Evolutionary conservation across 2,113 vertebrate species (phyloP).

Genomic region (Phyllostomus hastatus): DNA sequence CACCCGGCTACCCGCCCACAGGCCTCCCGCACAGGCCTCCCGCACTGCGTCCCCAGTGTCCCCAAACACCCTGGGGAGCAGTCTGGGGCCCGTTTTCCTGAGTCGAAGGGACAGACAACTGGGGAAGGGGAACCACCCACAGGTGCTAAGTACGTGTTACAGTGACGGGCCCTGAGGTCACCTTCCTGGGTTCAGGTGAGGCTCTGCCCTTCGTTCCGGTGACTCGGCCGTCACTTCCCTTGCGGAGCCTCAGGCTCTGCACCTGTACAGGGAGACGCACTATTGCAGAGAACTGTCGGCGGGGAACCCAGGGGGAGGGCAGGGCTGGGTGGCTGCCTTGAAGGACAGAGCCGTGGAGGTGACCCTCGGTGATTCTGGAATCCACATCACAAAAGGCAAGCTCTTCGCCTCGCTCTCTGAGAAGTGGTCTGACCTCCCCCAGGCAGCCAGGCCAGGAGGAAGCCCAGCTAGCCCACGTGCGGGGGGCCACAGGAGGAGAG

Average conservation of each 20-base stretch:
- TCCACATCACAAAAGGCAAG: background rate
- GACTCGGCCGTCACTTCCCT: background rate
- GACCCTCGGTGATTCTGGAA: background rate
- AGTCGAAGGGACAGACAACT: background rate
- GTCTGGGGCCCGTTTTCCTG: background rate
- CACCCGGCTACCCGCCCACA: background rate
- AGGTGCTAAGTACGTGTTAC: fast-evolving
- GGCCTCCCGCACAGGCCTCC: background rate
- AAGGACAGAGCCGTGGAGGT: background rate
- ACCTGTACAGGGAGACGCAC: background rate
- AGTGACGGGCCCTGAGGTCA: background rate
- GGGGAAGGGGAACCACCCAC: background rate
- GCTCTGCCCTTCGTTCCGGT: background rate
- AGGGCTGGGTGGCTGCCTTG: background rate
- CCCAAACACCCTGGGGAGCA: background rate
- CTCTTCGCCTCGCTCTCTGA: background rate
- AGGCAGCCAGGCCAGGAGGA: background rate
- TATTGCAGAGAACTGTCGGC: too few relatives aligned
- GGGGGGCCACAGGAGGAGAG: background rate
- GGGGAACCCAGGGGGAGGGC: background rate
- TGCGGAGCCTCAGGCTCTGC: background rate
- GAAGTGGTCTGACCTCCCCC: background rate
- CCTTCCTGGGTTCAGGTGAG: background rate
- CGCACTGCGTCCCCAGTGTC: background rate
- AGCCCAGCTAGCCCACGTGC: background rate